These are phyloP conservation scores for Drosophila neocordata DNA, from an alignment of 1,140 invertebrate genomes.

Conservation along the genomic window DNA sequence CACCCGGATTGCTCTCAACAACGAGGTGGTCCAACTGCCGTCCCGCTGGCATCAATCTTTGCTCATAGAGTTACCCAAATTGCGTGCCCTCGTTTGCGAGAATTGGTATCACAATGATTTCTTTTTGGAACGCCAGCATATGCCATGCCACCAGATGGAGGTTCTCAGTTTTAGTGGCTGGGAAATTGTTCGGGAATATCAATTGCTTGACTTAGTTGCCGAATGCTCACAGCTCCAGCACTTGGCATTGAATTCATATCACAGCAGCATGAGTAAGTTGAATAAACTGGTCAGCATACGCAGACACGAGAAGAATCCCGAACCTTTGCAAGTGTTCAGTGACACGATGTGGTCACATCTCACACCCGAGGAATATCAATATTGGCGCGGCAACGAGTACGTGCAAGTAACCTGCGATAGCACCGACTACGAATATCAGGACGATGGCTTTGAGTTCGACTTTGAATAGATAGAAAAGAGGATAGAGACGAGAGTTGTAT, in stretches of 20 bases:
- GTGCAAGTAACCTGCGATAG: slow-evolving; percentile 64
- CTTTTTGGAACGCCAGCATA: slow-evolving; percentile 59
- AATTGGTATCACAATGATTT: slow-evolving; percentile 68
- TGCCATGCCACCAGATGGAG: slow-evolving; percentile 66
- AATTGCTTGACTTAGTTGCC: slow-evolving; percentile 54
- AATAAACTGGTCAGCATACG: slow-evolving; percentile 51
- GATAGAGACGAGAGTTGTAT: slow-evolving; percentile 31
- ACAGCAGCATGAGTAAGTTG: slow-evolving; percentile 57
- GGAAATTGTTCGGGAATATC: slow-evolving; percentile 53
- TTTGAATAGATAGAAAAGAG: slow-evolving; percentile 29
- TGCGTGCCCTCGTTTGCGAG: slow-evolving; percentile 53
- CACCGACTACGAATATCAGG: slow-evolving; percentile 60
- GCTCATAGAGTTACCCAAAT: slow-evolving; percentile 61
- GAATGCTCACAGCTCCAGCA: slow-evolving; percentile 51
- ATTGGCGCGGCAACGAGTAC: slow-evolving; percentile 51
- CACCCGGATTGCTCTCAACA: slow-evolving; percentile 61
- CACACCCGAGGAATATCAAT: slow-evolving; percentile 40
- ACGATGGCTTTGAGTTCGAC: slow-evolving; percentile 69
- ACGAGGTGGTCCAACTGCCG: slow-evolving; percentile 67
- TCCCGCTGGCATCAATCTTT: slow-evolving; percentile 57
- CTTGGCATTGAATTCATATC: slow-evolving; percentile 54
- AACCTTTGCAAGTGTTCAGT: slow-evolving; percentile 54
- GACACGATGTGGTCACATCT: slow-evolving; percentile 60
- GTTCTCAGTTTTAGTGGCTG: slow-evolving; percentile 66
- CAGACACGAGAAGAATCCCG: slow-evolving; percentile 34